Evolutionary conservation across 2,888 invertebrate species (phyloP), one percentile per base, ranked within the genome.

Genomic region (Mactromeris polynyma): DNA sequence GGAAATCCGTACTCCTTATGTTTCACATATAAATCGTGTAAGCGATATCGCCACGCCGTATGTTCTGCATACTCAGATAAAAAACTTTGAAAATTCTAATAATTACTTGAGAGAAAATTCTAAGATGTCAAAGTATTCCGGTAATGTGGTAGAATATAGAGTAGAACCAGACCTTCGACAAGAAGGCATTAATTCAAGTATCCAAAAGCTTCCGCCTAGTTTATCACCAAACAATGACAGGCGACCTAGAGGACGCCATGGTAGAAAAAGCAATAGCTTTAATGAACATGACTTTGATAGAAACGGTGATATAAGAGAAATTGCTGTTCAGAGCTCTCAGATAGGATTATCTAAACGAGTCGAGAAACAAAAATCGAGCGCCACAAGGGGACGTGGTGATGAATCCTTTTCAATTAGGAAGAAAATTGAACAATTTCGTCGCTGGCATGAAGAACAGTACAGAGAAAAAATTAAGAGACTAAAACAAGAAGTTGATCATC

Each of bases 401-500:
- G 95, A 95, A 85, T 93, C 94, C 26, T 95, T 95, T 83, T 95
- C 95, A 33, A 94, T 96, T 42, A 88, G 95, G 26, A 93, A 95
- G 86, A 95, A 95, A 91, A 95, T 96, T 58, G 96, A 96, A 85
- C 95, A 95, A 90, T 96, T 95, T 87, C 90, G 94, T 64, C 93
- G 93, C 51, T 95, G 95, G 95, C 95, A 96, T 81, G 95, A 96
- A 77, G 95, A 95, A 78, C 95, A 95, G 85, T 94, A 95, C 88
- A 90, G 92, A 40, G 94, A 95, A 33, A 95, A 95, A 86, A 90
- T 95, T 31, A 93, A 94, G 64, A 93, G 92, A 78, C 85, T 95
- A 9, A 94, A 94, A 89, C 93, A 94, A 82, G 94, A 95, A 80
- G 92, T 92, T 7, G 94, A 94, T 77, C 89, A 92, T 80, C 93